Evolutionary conservation across 2,888 invertebrate species (phyloP).

Genomic region (Dorcus parallelipipedus): DNA sequence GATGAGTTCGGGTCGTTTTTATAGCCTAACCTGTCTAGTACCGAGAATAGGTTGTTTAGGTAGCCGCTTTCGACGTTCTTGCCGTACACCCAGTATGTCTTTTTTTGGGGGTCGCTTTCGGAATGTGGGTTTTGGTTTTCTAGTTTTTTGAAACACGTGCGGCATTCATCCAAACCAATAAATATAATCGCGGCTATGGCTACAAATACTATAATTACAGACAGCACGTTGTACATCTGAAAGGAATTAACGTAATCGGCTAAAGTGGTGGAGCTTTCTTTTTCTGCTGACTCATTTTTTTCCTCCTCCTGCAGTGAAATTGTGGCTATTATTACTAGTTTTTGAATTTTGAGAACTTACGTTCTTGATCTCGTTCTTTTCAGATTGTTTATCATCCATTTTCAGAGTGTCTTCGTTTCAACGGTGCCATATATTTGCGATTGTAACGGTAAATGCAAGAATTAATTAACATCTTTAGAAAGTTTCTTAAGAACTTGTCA

Average conservation of each 20-base stretch:
- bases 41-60: conserved; percentile 75
- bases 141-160: conserved; percentile 8
- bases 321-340: too few relatives aligned
- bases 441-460: not conserved
- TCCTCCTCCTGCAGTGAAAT: too few relatives aligned
- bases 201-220: conserved; percentile 13
- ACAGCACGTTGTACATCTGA: conserved; percentile 11
- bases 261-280: too few relatives aligned
- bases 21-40: conserved; percentile 75
- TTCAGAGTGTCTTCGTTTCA: too few relatives aligned
- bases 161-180: conserved; percentile 13
- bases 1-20: conserved; percentile 53
- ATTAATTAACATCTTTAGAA: not conserved
- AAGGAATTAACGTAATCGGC: conserved; percentile 4
- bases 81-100: conserved; percentile 9
- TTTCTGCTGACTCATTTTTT: too few relatives aligned
- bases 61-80: conserved; percentile 64
- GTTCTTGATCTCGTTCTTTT: too few relatives aligned
- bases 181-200: conserved; percentile 8
- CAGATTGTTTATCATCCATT: too few relatives aligned
- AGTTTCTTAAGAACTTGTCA: too few relatives aligned
- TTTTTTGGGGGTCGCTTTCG: not conserved
- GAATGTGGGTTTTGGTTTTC: not conserved
- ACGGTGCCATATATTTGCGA: not conserved
- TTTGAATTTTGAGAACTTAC: too few relatives aligned